Base-by-base conservation (phyloP, 2,888 invertebrate genomes). In the Chymomyza procnemis region DNA sequence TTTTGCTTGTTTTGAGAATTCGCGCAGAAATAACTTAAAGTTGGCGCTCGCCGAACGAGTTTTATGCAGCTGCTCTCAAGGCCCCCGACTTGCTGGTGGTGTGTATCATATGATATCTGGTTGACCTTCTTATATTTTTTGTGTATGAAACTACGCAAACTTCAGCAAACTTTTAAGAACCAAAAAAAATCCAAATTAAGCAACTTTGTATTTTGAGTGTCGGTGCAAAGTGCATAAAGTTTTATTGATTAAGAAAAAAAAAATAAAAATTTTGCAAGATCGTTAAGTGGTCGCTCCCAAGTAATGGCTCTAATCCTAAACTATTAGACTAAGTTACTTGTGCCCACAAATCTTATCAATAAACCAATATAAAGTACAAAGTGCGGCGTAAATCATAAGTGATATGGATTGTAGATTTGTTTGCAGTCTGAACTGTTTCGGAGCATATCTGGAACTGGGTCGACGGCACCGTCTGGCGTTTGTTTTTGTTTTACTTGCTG, bases 271-370 rank as follows among this genome's bases (percentile, higher is more conserved):
- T 3, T 12, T 41, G 34, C 34, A 41, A 47, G 16, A 71, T 57
- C 50, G 61, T 9, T 26, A 72, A 59, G 18, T 50, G 46, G 41
- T 54, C 59, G 41, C 46, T 18, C 50, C 55, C n/a, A 50, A 1
- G 12, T 55, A 30, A 8, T 21, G 21, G 8, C 9, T 21, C 58
- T 71, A 76, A 75, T 67, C 73, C 65, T 26, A 26, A 26, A 26
- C 26, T 26, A 26, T n/a, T n/a, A n/a, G n/a, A n/a, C 26, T 26
- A n/a, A 64, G 65, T 21, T 60, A 64, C 69, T 66, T 64, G 68
- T 66, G 52, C 64, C 34, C 19, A 46, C 22, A 69, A 69, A 85
- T 85, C 81, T 85, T 76, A 81, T 81, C 81, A 76, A 65, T 64
- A 65, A 64, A 71, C 52, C 69, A 71, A 64, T 59, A 71, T 47